phyloP scores from a whole-genome alignment of 2,888 invertebrate genomes.

The Archips crataeganus region DNA sequence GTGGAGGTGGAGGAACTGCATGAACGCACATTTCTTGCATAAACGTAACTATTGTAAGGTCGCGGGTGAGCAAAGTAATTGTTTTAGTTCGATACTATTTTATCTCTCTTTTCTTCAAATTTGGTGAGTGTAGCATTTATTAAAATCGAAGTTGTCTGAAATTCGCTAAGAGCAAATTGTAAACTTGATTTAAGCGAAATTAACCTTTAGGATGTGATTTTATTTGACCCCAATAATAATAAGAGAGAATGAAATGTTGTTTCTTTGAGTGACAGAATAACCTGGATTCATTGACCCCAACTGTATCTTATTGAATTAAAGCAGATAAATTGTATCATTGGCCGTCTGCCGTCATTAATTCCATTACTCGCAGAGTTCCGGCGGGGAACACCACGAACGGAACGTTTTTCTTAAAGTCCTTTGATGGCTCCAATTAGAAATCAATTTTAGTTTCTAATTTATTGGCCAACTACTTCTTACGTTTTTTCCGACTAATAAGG shows the following conservation, averaged over 20 bases:
- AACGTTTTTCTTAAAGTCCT: constrained; percentile 57
- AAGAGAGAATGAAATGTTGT: constrained; percentile 55
- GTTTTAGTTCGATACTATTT: background rate
- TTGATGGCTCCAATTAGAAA: constrained; percentile 45
- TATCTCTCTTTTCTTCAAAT: constrained; percentile 17
- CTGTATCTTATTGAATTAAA: constrained; percentile 80
- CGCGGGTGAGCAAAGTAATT: too few relatives aligned
- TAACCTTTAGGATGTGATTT: constrained; percentile 20
- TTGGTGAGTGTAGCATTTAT: constrained; percentile 18
- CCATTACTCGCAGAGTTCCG: constrained; percentile 72
- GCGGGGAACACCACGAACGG: constrained; percentile 56
- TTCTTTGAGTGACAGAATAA: constrained; percentile 63
- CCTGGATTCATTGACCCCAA: constrained; percentile 76
- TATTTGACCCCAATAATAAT: constrained; percentile 62
- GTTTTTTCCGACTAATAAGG: background rate
- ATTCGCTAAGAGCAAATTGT: constrained; percentile 3
- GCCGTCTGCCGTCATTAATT: constrained; percentile 73
- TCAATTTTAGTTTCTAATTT: constrained; percentile 32
- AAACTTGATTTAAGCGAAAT: constrained; percentile 8
- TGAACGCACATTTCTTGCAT: too few relatives aligned
- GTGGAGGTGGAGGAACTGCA: too few relatives aligned
- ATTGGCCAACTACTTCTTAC: constrained; percentile 19
- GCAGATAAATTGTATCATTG: constrained; percentile 84
- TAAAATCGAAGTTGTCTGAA: constrained; percentile 4
- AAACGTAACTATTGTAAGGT: too few relatives aligned